Evolutionary conservation across 2,113 vertebrate species (phyloP), one percentile per base, ranked within the genome.

Genomic region (Vulpes ferrilata): DNA sequence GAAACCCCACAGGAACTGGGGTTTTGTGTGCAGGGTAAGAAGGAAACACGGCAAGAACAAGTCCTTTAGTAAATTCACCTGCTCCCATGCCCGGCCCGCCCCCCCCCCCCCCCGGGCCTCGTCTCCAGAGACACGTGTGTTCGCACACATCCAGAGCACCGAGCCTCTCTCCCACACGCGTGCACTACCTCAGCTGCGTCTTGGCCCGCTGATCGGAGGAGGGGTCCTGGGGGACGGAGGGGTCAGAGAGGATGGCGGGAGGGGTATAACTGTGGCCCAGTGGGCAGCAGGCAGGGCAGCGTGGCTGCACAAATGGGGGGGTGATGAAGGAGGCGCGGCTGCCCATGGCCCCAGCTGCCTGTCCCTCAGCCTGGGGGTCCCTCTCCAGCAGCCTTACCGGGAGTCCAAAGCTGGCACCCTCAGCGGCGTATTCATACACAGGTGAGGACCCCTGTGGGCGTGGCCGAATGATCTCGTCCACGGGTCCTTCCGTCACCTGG

Each of bases 371-470:
- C 71, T 0, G 1, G 0, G n/a, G 2, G 16, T 16, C 23, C 62
- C 30, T 4, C 51, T n/a, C 38, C 5, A 0, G 62, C 7, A 11
- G 17, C 23, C 98, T 98, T 98, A 99, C 99, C 99, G 99, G 98
- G 96, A 98, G 98, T 93, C 99, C 98, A 51, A 98, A 99, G 97
- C 99, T 98, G n/a, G 99, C 98, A 9, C 99, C 99, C 57, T 99
- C 99, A 92, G 98, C 51, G 3, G 98, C 97, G 85, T 97, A 99
- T 91, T 99, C 99, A 51, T 99, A 99, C 71, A 99, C 99, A 1
- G 99, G 99, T 5, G 99, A 99, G 22, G 99, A 99, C 84, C 99
- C 99, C 90, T 99, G 99, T 62, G 99, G 99, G 13, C 99, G 99
- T 19, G 99, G 99, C 93, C 99, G 99, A 86, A 99, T 98, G 96